These are phyloP conservation scores for Mycetomoellerius zeteki DNA, from an alignment of 1,140 invertebrate genomes.

Conservation along the genomic window DNA sequence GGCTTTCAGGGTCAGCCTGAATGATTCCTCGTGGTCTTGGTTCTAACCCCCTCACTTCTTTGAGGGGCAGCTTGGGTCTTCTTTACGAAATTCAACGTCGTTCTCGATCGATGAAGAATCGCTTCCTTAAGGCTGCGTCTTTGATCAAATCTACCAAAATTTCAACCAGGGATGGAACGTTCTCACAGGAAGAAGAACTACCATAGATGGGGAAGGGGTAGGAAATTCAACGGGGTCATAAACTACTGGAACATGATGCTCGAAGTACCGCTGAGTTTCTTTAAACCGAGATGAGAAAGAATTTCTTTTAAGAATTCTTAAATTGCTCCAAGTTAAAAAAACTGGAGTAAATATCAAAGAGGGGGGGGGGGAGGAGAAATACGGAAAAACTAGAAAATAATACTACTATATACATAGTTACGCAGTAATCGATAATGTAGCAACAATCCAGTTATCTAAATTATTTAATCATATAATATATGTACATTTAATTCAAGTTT, in stretches of 20 bases:
- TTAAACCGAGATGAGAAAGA: slow-evolving; percentile 1
- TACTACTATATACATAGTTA: slow-evolving; percentile 35
- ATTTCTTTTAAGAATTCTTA: not conserved
- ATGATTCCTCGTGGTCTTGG: not conserved
- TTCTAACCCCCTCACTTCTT: not conserved
- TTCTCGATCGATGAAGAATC: slow-evolving; percentile 51
- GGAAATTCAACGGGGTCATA: not conserved
- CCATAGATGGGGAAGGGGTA: not conserved
- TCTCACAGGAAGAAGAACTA: slow-evolving; percentile 18
- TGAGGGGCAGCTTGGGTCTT: slow-evolving; percentile 12
- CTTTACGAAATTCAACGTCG: not conserved
- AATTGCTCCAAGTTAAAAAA: slow-evolving; percentile 31
- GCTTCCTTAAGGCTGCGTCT: slow-evolving; percentile 53
- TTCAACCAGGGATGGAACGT: slow-evolving; percentile 15
- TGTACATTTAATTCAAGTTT: not conserved
- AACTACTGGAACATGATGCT: slow-evolving; percentile 13
- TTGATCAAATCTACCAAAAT: slow-evolving; percentile 53
- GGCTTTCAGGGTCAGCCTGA: slow-evolving; percentile 28
- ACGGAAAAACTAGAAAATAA: slow-evolving; percentile 9
- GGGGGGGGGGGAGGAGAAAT: not conserved
- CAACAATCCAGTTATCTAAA: slow-evolving; percentile 7
- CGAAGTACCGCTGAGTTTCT: not conserved
- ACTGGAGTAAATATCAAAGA: slow-evolving; percentile 12
- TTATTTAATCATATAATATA: not conserved
- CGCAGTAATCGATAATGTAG: not conserved